Base-by-base conservation (phyloP, 1,140 invertebrate genomes). In the honey bee (Apis mellifera) region DNA sequence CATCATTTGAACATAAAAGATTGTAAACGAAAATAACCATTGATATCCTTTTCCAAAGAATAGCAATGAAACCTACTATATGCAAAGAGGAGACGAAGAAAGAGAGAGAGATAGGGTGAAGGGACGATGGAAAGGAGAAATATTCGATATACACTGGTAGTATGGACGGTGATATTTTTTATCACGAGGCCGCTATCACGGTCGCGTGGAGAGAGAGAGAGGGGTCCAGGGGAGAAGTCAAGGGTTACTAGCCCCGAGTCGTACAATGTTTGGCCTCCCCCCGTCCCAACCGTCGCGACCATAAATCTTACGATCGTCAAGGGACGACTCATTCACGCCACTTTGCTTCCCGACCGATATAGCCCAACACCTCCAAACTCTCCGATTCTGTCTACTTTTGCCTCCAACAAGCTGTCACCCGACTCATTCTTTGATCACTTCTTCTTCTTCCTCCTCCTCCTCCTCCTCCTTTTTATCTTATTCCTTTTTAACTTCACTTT, bases 241-340 rank as follows among this genome's bases (percentile, higher is more conserved):
- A 93, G 90, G 92, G 93, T 93, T 93, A 92, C 78, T 69, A 82
- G 81, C 78, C 86, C 75, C 60, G 78, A 84, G 79, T 74, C 86
- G 74, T 69, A 65, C 86, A 66, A 89, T 84, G 86, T 87, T 85
- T 88, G 87, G 80, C 83, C 86, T 83, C 83, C 76, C 84, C 71
- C 71, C 26, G 32, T 32, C 32, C 82, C 83, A 68, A 84, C 84
- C 87, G 75, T 84, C 84, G 84, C 90, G 87, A 90, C 93, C 90
- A 93, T 93, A 93, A 93, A 93, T 93, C 93, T 93, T 91, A 91
- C 91, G 89, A 91, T 93, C 91, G 91, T 92, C 92, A 91, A 91
- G 92, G 92, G 92, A 92, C 91, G 91, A 92, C 92, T 93, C 92
- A 92, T 93, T 93, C 92, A 92, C 91, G 92, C 91, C 90, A 91